Evolutionary conservation across 2,797 vertebrate species (phyloP).

Genomic region (Corythornis leucogaster): DNA sequence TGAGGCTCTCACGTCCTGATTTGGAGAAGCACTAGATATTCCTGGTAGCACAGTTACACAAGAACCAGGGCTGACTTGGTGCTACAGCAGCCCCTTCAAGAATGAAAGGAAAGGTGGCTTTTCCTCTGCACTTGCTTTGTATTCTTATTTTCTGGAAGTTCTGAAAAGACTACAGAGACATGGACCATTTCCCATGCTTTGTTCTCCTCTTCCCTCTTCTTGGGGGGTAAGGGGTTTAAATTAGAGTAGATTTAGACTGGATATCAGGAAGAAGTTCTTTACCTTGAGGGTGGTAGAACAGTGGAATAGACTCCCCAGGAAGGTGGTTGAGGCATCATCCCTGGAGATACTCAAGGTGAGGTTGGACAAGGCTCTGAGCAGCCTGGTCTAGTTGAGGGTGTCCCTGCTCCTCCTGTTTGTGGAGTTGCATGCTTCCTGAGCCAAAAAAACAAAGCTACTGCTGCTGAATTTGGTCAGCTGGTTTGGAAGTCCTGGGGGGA

Average conservation of each 20-base stretch:
- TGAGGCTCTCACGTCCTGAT: background rate
- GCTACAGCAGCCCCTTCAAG: background rate
- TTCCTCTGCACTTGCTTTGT: background rate
- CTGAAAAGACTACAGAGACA: background rate
- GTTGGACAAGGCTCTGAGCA: no score
- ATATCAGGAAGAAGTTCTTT: no score
- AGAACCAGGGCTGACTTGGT: background rate
- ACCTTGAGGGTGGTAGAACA: no score
- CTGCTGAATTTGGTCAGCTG: background rate
- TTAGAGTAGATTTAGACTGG: no score
- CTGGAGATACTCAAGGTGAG: no score
- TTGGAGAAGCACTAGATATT: background rate
- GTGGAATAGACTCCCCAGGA: no score
- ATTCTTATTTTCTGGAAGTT: background rate
- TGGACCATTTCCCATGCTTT: background rate
- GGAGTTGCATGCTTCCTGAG: background rate
- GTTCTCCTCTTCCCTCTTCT: background rate
- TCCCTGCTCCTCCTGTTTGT: background rate
- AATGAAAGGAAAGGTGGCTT: background rate
- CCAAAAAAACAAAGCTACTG: background rate
- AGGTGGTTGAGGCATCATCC: no score
- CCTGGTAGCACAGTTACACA: rapidly evolving
- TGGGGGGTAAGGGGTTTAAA: no score
- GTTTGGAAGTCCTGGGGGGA: background rate
- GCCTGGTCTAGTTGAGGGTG: no score